Evolutionary conservation across 2,888 invertebrate species (phyloP).

Genomic region (Nemurella pictetii): DNA sequence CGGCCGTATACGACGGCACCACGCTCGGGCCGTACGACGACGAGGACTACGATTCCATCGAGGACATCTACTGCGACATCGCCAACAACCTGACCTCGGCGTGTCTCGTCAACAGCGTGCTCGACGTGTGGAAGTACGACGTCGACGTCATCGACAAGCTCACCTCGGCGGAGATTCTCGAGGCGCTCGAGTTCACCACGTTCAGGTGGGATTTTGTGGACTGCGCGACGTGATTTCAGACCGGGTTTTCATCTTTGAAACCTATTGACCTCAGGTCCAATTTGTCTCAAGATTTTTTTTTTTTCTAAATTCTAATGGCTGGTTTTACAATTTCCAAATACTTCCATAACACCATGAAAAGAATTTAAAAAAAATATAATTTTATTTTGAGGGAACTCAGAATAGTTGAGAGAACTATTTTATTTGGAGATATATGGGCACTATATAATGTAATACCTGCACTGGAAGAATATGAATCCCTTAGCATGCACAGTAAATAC

Average conservation of each 20-base stretch:
- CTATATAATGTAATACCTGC: too few relatives aligned
- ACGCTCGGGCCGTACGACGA: slow-evolving; percentile 39
- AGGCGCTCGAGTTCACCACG: slow-evolving; percentile 61
- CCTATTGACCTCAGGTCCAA: too few relatives aligned
- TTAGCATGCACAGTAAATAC: too few relatives aligned
- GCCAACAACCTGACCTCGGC: slow-evolving; percentile 62
- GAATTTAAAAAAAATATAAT: too few relatives aligned
- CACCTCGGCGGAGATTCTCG: slow-evolving; percentile 64
- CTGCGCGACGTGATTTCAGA: not conserved
- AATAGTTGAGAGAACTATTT: too few relatives aligned
- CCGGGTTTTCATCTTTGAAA: slow-evolving; percentile 17
- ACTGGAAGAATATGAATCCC: too few relatives aligned
- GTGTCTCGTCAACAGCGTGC: slow-evolving; percentile 66
- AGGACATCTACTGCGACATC: slow-evolving; percentile 64
- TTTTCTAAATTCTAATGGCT: too few relatives aligned
- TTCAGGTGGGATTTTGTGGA: slow-evolving; percentile 50
- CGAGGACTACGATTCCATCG: slow-evolving; percentile 40
- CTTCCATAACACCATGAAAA: too few relatives aligned
- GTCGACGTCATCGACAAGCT: slow-evolving; percentile 52
- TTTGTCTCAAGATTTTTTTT: too few relatives aligned
- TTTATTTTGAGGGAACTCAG: too few relatives aligned
- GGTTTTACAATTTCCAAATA: too few relatives aligned
- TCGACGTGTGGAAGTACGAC: slow-evolving; percentile 72
- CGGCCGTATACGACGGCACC: not conserved
- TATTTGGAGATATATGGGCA: too few relatives aligned